phyloP scores from a whole-genome alignment of 92 coral and sea anemone species.

The Umimayanthus kanabou region DNA sequence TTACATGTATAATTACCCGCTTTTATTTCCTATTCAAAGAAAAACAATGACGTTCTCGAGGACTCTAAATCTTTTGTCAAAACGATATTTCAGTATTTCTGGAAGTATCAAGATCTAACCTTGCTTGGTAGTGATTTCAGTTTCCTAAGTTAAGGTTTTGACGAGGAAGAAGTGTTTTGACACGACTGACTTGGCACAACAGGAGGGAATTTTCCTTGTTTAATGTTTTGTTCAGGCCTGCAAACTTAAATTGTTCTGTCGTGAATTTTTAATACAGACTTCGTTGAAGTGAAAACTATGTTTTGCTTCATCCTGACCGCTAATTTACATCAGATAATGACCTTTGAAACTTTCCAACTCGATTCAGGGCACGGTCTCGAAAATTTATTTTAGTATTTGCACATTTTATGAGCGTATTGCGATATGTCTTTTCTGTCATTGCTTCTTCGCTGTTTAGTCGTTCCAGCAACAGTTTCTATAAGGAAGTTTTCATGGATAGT shows the following conservation, averaged over 20 bases:
- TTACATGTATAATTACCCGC: constrained; percentile 30
- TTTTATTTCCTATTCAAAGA: neutral
- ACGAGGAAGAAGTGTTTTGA: neutral
- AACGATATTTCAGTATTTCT: neutral
- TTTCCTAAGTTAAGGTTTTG: neutral
- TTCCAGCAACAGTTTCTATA: neutral
- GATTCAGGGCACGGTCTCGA: neutral
- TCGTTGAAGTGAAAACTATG: neutral
- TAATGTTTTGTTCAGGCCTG: constrained; percentile 24
- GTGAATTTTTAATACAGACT: constrained; percentile 31
- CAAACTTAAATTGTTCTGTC: constrained; percentile 19
- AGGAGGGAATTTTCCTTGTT: neutral
- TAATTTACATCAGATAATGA: neutral
- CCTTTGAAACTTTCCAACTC: neutral
- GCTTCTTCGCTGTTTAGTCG: neutral
- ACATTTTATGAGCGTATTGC: neutral
- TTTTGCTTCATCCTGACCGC: neutral
- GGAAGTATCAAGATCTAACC: neutral
- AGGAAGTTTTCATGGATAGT: neutral
- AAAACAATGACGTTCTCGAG: neutral
- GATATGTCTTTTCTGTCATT: neutral
- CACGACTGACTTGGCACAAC: neutral
- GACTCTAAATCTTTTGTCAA: neutral
- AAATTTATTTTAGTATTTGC: neutral
- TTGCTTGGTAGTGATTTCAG: neutral